These are phyloP conservation scores for Ganaspis brasiliensis DNA, from an alignment of 2,888 invertebrate species.

Conservation along the genomic window DNA sequence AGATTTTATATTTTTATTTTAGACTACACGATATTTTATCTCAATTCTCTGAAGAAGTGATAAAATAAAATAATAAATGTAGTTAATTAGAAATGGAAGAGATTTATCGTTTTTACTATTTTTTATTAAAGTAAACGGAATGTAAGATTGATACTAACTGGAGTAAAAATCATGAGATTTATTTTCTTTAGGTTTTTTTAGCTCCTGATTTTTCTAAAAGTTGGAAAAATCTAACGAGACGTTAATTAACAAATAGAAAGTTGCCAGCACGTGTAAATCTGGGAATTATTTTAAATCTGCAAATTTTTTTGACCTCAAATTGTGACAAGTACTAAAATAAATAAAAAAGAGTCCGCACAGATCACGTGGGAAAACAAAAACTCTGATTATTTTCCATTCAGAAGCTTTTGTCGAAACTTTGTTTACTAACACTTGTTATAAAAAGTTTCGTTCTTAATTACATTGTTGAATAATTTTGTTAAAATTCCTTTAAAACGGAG, in stretches of 20 bases:
- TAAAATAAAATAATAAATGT: no score
- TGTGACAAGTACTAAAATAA: constrained; percentile 1
- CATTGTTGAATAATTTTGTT: no score
- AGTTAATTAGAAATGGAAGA: no score
- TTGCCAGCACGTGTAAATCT: background rate
- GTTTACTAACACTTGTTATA: no score
- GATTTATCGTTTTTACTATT: no score
- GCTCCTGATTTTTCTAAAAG: background rate
- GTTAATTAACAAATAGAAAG: constrained; percentile 38
- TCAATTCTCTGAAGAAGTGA: no score
- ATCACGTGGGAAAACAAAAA: background rate
- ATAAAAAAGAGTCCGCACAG: constrained; percentile 10
- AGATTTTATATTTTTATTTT: background rate
- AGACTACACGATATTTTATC: no score
- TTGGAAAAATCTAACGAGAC: constrained; percentile 5
- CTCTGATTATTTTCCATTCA: background rate
- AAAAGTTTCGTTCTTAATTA: no score
- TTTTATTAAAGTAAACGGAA: no score
- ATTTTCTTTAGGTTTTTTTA: background rate
- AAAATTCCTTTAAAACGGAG: no score
- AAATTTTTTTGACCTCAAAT: background rate
- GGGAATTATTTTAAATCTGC: background rate
- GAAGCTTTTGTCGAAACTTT: no score
- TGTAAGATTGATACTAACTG: background rate
- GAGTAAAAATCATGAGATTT: background rate